Evolutionary conservation across 64 coral and sea anemone genomes (phyloP), one percentile per base, ranked within the genome.

Genomic region (Pachyseris speciosa): DNA sequence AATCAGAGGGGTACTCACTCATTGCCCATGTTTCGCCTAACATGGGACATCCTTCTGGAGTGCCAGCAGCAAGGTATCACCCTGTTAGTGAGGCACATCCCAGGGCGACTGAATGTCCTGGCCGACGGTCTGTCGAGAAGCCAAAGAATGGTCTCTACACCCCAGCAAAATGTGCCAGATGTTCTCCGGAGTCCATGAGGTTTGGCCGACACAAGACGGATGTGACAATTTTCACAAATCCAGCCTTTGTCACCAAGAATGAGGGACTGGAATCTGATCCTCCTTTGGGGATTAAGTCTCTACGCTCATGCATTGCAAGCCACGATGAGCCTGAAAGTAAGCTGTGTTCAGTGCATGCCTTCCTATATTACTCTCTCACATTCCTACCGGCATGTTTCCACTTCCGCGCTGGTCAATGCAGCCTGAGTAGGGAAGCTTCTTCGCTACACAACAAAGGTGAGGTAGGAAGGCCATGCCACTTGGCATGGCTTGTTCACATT

Each of bases 101-200:
- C 75, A 79, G 24, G 49, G 15, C 24, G 75, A 13, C 75, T 79
- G n/a, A 79, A 79, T 79, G 28, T 79, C 11, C 75, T 79, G n/a
- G 49, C 75, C 4, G 75, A 79, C 51, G 26, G 44, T 22, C 26
- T 79, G 51, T 79, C 24, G 13, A 79, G 75, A 79, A 79, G 75
- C 24, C 44, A 79, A 26, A 51, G 51, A 58, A 29, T 79, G 69
- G 69, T 58, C 75, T 79, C 20, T 58, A 13, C 26, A 57, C 75
- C 75, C 24, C 25, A 38, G 45, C 13, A 57, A 55, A 79, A 15
- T 58, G 11, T 9, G 17, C 44, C 75, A 79, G 17, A 58, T 79
- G 48, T 79, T 78, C 51, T 50, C 51, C 27, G 9, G 74, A 19
- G 28, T 77, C 74, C 15, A 10, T 77, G 0, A 45, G 74, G 28